These are phyloP conservation scores for Lasiurus borealis DNA, from an alignment of 2,113 vertebrate species.

Conservation along the genomic window DNA sequence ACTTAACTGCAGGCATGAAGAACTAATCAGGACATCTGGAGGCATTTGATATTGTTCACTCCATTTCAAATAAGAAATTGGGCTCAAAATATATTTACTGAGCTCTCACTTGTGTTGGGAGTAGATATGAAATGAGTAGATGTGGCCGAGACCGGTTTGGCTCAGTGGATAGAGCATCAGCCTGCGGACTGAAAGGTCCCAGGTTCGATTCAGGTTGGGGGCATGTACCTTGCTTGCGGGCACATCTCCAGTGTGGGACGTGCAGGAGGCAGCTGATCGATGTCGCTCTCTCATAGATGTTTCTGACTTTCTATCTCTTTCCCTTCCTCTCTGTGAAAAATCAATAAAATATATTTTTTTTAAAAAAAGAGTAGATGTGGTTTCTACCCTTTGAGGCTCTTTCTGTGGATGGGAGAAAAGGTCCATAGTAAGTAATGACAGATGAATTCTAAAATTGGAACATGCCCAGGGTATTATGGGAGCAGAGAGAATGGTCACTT, in stretches of 20 bases:
- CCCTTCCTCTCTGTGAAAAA: no score
- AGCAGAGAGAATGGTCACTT: not conserved
- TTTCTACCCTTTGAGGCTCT: not conserved
- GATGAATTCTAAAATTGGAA: not conserved
- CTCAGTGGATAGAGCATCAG: no score
- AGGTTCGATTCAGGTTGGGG: no score
- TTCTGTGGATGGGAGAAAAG: not conserved
- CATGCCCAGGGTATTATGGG: not conserved
- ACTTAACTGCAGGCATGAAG: not conserved
- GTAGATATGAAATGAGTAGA: not conserved
- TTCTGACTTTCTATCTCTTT: no score
- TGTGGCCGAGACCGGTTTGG: no score
- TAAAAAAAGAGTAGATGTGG: not conserved
- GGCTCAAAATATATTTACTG: not conserved
- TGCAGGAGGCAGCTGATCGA: no score
- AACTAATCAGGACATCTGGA: not conserved
- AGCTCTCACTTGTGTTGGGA: not conserved
- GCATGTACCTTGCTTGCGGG: no score
- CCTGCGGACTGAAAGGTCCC: no score
- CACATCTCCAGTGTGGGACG: no score
- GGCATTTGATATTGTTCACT: not conserved
- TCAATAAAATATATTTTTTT: no score
- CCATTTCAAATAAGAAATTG: not conserved
- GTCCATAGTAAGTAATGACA: not conserved
- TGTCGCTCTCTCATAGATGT: no score